These are phyloP conservation scores for Metacarcinus magister DNA, from an alignment of 2,888 invertebrate species.

Conservation along the genomic window DNA sequence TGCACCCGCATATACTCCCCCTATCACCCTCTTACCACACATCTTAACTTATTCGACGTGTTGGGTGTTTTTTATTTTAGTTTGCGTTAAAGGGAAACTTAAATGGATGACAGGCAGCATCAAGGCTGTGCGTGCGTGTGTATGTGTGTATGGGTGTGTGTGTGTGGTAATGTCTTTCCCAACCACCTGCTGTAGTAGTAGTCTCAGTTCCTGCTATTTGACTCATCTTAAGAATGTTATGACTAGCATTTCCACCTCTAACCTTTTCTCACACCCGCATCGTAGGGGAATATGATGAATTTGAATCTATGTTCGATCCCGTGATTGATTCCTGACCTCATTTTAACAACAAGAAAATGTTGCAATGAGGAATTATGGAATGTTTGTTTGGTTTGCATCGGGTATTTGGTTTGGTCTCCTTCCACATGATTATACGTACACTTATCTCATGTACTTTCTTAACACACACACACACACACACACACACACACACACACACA, in stretches of 20 bases:
- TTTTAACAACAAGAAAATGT: too few relatives aligned
- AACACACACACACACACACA: too few relatives aligned
- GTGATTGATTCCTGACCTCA: not conserved
- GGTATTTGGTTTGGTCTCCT: too few relatives aligned
- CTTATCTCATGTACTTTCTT: too few relatives aligned
- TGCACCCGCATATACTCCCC: constrained; percentile 14
- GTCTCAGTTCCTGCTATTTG: not conserved
- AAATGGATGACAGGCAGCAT: not conserved
- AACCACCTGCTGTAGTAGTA: not conserved
- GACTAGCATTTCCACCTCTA: not conserved
- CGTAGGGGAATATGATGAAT: not conserved
- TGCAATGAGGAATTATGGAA: too few relatives aligned
- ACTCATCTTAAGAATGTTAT: not conserved
- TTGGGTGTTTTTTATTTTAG: not conserved
- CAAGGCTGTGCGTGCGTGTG: constrained; percentile 1
- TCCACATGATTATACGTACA: too few relatives aligned
- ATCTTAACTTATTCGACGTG: not conserved
- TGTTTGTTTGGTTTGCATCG: too few relatives aligned
- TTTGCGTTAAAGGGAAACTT: not conserved
- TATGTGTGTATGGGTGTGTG: not conserved
- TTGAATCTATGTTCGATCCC: not conserved
- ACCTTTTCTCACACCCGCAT: not conserved
- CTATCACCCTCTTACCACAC: not conserved
- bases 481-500: too few relatives aligned
- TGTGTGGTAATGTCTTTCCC: not conserved